phyloP scores from a whole-genome alignment of 2,113 vertebrate species.

The Eolophus roseicapilla region DNA sequence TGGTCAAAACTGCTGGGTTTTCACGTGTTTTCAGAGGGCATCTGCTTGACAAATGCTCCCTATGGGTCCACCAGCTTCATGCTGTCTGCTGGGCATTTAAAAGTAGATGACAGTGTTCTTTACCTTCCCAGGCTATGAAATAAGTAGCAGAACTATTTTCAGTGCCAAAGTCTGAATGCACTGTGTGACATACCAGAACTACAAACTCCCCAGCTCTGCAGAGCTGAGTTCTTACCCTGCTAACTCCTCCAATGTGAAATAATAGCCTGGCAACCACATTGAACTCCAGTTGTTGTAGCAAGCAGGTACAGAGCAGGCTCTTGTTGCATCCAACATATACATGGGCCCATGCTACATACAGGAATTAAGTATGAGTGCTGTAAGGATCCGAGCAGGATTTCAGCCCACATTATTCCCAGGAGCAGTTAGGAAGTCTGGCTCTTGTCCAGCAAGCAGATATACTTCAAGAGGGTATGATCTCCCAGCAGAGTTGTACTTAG shows the following conservation, averaged over 20 bases:
- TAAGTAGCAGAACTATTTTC: neutral
- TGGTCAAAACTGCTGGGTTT: neutral
- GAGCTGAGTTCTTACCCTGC: neutral
- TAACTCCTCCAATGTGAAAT: neutral
- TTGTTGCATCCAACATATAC: neutral
- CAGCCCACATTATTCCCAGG: neutral
- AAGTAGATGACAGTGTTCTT: neutral
- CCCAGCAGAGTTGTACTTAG: neutral
- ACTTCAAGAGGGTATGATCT: neutral
- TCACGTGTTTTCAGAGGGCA: neutral
- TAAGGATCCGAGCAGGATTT: neutral
- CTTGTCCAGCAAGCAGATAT: neutral
- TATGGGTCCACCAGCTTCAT: neutral
- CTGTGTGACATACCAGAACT: neutral
- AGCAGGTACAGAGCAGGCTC: neutral
- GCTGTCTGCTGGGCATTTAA: neutral
- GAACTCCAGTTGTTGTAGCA: neutral
- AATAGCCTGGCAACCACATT: rapidly evolving
- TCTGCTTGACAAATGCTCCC: neutral
- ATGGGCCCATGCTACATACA: neutral
- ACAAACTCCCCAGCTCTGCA: neutral
- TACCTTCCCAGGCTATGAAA: neutral
- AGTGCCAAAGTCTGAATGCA: neutral
- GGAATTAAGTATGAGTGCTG: neutral
- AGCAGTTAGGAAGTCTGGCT: neutral